Base-by-base conservation (phyloP, 2,113 vertebrate species). In the Tenebrosternarchus preto region DNA sequence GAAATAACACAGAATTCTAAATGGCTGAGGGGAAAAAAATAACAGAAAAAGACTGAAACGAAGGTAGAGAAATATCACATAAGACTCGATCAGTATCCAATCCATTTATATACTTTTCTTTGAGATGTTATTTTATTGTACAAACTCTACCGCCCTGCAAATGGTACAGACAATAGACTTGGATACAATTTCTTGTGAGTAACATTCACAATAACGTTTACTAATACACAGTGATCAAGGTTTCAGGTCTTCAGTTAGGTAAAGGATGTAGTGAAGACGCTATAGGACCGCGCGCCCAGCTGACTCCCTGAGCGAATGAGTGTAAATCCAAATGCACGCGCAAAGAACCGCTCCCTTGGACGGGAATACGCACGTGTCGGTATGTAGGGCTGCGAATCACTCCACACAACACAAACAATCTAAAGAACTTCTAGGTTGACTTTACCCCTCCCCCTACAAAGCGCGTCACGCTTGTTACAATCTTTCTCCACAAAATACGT, bases 1-100 rank as follows among this genome's bases (percentile, higher is more conserved):
- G 94, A 95, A 95, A 94, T 94, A 94, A 91, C 94, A 92, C 92
- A 91, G 82, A 83, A 89, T 80, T 88, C 90, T 90, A 92, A 87
- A 89, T 76, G n/a, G 81, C 84, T 84, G 87, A 90, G 86, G 70
- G 73, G 83, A 78, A 83, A 85, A 85, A 17, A 64, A 29, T 15
- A 64, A 27, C 9, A 66, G 87, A 74, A 88, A 89, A 90, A 85
- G 64, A 83, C 83, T 79, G 87, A 84, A 87, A 89, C 87, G 63
- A 87, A 61, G 89, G 89, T 87, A 91, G 87, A 90, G 90, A 89
- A 91, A 88, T 90, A 69, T 2, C 33, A 56, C 15, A 87, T 85
- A 85, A 84, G 79, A 91, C 87, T 90, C 81, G 86, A 91, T 89
- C 91, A 90, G 82, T 91, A 89, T 87, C 76, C 67, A 90, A 87